Percentiles rank a stretch among this genome's conserved stretches.
Conservation (phyloP, 2,113 vertebrate species). For the Paratilapia polleni region DNA sequence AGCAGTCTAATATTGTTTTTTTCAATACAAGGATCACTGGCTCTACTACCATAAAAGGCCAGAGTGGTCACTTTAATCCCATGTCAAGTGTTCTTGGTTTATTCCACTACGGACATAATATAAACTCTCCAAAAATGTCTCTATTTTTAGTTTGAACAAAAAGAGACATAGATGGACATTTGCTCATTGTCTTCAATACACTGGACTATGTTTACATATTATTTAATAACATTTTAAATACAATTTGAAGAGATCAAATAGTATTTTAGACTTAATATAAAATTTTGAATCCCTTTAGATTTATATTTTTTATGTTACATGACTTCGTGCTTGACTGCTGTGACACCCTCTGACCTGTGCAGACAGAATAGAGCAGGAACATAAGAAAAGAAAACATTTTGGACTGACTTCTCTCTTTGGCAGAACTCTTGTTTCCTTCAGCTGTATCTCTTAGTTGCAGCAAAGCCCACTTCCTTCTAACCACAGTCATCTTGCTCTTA, state of each 20-base stretch:
- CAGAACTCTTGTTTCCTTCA: conserved; percentile 42
- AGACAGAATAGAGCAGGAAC: not conserved
- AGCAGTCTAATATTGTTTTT: not conserved
- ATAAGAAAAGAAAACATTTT: not conserved
- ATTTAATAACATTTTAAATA: too few relatives aligned
- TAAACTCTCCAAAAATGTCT: not conserved
- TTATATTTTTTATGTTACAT: not conserved
- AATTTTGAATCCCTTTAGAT: not conserved
- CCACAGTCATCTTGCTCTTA: conserved; percentile 75
- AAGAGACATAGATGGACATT: not conserved
- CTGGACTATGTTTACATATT: not conserved
- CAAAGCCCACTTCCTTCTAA: conserved; percentile 75
- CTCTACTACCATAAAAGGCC: not conserved
- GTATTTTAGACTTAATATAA: not conserved
- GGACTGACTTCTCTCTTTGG: conserved; percentile 13
- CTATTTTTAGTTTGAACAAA: not conserved
- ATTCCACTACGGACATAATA: not conserved
- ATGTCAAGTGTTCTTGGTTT: not conserved
- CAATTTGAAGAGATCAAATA: not conserved
- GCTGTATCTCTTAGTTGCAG: conserved; percentile 51
- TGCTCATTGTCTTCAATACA: not conserved
- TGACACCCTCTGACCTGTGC: not conserved
- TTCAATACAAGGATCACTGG: not conserved
- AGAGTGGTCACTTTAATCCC: not conserved
- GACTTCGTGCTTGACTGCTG: not conserved